phyloP scores from a whole-genome alignment of 1,140 invertebrate genomes.

The Bombus ignitus region DNA sequence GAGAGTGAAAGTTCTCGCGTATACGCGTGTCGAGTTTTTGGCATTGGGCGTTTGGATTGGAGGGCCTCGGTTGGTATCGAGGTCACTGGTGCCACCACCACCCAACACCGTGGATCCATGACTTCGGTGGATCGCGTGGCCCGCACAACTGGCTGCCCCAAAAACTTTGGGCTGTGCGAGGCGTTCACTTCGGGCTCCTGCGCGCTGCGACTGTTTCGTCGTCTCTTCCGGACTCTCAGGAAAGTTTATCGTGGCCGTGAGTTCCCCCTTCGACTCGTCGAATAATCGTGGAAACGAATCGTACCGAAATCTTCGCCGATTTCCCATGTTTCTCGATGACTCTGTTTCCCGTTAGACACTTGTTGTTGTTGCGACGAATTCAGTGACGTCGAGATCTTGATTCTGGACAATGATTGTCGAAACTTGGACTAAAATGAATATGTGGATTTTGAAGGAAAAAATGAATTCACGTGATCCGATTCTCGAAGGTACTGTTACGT shows the following conservation, averaged over 20 bases:
- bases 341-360: neutral
- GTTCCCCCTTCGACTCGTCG: neutral
- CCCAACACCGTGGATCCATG: constrained; percentile 64
- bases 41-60: constrained; percentile 80
- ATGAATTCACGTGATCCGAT: neutral
- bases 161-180: constrained; percentile 71
- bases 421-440: neutral
- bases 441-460: neutral
- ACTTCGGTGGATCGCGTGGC: constrained; percentile 72
- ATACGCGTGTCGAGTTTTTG: constrained; percentile 75
- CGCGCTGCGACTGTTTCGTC: constrained; percentile 8
- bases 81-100: constrained; percentile 81
- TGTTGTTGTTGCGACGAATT: neutral
- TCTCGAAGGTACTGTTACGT: neutral
- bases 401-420: neutral
- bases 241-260: too few relatives aligned
- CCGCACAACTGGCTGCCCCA: constrained; percentile 70
- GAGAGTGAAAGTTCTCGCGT: constrained; percentile 80
- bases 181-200: constrained; percentile 70
- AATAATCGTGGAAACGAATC: neutral
- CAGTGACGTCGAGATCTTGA: neutral
- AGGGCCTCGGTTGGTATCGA: constrained; percentile 78
- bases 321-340: too few relatives aligned
- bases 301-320: neutral
- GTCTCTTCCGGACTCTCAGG: neutral